Evolutionary conservation across 2,888 invertebrate genomes (phyloP).

Genomic region (Clusia tigrina): DNA sequence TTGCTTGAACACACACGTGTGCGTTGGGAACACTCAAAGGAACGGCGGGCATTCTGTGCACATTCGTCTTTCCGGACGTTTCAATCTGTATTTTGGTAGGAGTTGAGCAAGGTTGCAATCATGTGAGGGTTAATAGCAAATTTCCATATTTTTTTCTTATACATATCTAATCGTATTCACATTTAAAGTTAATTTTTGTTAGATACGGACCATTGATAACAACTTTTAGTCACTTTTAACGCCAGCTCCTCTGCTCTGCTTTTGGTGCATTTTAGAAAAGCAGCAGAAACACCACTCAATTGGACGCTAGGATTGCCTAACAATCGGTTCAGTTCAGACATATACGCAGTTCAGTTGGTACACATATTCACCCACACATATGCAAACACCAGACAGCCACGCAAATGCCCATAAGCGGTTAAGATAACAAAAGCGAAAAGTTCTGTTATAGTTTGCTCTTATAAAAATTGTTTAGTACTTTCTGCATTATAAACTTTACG

Average conservation of each 20-base stretch:
- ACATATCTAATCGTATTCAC: background rate
- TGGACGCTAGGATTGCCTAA: slow-evolving; percentile 29
- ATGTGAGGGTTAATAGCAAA: background rate
- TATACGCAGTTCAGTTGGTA: background rate
- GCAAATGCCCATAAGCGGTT: slow-evolving; percentile 3
- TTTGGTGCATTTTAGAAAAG: slow-evolving; percentile 17
- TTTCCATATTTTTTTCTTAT: background rate
- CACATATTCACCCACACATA: slow-evolving; percentile 26
- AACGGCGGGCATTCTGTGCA: too few relatives aligned
- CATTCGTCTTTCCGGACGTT: too few relatives aligned
- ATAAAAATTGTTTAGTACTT: background rate
- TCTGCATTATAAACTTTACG: slow-evolving; percentile 25
- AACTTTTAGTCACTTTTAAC: slow-evolving; percentile 11
- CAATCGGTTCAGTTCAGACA: slow-evolving; percentile 23
- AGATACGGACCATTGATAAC: slow-evolving; percentile 12
- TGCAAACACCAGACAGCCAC: slow-evolving; percentile 34
- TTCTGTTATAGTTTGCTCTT: slow-evolving; percentile 15
- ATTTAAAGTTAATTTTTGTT: background rate
- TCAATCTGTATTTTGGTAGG: too few relatives aligned
- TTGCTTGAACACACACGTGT: slow-evolving; percentile 1
- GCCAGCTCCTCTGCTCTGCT: background rate
- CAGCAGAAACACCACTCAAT: slow-evolving; percentile 28
- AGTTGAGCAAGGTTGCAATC: too few relatives aligned
- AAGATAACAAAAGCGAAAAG: slow-evolving; percentile 26
- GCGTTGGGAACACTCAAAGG: background rate